A percentile compares a stretch with the other conserved stretches of the same genome.
These are phyloP conservation scores for Sicus ferrugineus DNA, from an alignment of 2,888 invertebrate genomes.

Conservation along the genomic window DNA sequence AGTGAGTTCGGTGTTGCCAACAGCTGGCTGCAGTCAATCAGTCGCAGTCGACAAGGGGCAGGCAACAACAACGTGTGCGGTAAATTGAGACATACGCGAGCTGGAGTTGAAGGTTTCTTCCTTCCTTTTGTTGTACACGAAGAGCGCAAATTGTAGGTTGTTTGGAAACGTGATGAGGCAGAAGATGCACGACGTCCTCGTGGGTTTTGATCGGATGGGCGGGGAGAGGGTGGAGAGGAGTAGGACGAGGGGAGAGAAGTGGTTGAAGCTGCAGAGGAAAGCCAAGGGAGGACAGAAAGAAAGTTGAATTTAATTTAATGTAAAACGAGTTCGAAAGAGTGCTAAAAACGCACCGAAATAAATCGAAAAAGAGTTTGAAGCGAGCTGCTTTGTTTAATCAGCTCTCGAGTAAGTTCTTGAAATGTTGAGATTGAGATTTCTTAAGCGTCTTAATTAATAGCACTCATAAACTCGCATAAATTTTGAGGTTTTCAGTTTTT, in stretches of 20 bases:
- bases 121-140: not conserved
- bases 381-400: too few relatives aligned
- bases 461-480: too few relatives aligned
- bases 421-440: too few relatives aligned
- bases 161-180: not conserved
- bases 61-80: slow-evolving; percentile 22
- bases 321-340: too few relatives aligned
- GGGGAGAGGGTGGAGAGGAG: not conserved
- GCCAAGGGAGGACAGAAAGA: not conserved
- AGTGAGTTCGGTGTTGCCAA: not conserved
- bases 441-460: too few relatives aligned
- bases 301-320: too few relatives aligned
- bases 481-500: too few relatives aligned
- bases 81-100: slow-evolving; percentile 30
- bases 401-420: too few relatives aligned
- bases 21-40: slow-evolving; percentile 8
- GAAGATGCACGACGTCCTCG: not conserved
- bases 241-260: not conserved
- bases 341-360: too few relatives aligned
- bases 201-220: not conserved
- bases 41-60: not conserved
- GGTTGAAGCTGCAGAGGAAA: too few relatives aligned
- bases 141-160: not conserved
- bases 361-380: too few relatives aligned
- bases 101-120: not conserved